phyloP scores from a whole-genome alignment of 2,888 invertebrate species.

The Amiota minor region DNA sequence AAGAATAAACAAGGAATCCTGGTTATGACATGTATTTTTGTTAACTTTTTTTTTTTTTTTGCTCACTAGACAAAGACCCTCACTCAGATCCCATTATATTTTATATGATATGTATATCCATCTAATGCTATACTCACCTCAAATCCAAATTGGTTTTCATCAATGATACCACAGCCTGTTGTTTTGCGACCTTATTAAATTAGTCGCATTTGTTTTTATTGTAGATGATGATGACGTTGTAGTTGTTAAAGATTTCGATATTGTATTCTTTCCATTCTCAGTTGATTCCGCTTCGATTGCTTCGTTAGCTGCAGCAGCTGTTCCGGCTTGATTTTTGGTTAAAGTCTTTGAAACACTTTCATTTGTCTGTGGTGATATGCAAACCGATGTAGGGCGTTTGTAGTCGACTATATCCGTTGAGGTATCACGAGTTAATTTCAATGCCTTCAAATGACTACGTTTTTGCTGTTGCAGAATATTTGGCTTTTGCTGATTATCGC shows the following conservation, averaged over 20 bases:
- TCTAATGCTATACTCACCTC: constrained; percentile 57
- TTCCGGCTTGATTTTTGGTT: constrained; percentile 31
- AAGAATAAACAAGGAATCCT: background rate
- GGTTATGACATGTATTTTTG: background rate
- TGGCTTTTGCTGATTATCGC: constrained; percentile 34
- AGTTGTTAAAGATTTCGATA: constrained; percentile 27
- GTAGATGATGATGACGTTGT: constrained; percentile 18
- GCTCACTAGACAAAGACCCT: too few species aligned
- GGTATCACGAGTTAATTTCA: constrained; percentile 56
- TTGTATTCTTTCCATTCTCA: constrained; percentile 34
- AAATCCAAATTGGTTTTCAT: constrained; percentile 69
- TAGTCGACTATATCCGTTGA: constrained; percentile 43
- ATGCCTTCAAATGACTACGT: constrained; percentile 56
- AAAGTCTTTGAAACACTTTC: constrained; percentile 19
- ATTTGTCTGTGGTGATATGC: constrained; percentile 48
- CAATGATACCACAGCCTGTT: constrained; percentile 73
- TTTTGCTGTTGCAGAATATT: constrained; percentile 39
- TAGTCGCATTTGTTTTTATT: constrained; percentile 46
- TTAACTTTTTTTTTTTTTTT: background rate
- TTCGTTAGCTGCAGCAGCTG: constrained; percentile 39
- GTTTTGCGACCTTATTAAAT: constrained; percentile 59
- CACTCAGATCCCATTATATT: background rate
- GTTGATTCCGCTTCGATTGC: constrained; percentile 26
- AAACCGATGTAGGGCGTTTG: constrained; percentile 50
- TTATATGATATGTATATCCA: background rate